Evolutionary conservation across 2,113 vertebrate species (phyloP).

Genomic region (Istiophorus platypterus): DNA sequence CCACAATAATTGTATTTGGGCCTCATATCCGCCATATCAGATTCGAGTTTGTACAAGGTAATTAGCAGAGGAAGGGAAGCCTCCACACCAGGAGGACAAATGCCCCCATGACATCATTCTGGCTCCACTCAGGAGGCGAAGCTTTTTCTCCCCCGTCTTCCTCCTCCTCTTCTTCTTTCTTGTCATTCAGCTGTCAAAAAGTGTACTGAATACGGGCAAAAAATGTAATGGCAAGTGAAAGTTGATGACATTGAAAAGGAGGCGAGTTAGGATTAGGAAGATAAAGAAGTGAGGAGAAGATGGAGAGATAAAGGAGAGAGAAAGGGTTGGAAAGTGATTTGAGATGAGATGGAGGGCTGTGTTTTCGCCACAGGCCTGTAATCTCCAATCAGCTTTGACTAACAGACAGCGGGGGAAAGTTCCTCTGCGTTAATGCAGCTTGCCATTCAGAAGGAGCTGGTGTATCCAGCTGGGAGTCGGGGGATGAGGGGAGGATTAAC

Average conservation of each 20-base stretch:
- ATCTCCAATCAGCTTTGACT: conserved; percentile 84
- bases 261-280: conserved; percentile 64
- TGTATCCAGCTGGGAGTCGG: conserved; percentile 77
- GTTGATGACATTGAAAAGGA: conserved; percentile 74
- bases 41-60: conserved; percentile 87
- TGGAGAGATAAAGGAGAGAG: conserved; percentile 39
- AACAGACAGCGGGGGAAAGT: conserved; percentile 77
- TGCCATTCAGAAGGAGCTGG: conserved; percentile 69
- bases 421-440: conserved; percentile 75
- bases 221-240: conserved; percentile 49
- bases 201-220: conserved; percentile 42
- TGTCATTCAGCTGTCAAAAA: conserved; percentile 61
- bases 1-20: conserved; percentile 85
- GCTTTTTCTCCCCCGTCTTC: conserved; percentile 2
- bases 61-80: conserved; percentile 87
- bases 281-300: conserved; percentile 66
- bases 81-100: conserved; percentile 84
- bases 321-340: conserved; percentile 65
- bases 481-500: conserved; percentile 81
- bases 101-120: conserved; percentile 83
- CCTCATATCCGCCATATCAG: conserved; percentile 86
- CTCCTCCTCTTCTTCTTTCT: conserved; percentile 61
- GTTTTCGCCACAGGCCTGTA: conserved; percentile 72
- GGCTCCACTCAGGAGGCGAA: conserved; percentile 69
- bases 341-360: conserved; percentile 73